Percentiles rank a stretch among this genome's conserved stretches.
Conservation (phyloP, 30 jellyfish, hydroid and myxozoan species). For the Hydractinia symbiolongicarpus region DNA sequence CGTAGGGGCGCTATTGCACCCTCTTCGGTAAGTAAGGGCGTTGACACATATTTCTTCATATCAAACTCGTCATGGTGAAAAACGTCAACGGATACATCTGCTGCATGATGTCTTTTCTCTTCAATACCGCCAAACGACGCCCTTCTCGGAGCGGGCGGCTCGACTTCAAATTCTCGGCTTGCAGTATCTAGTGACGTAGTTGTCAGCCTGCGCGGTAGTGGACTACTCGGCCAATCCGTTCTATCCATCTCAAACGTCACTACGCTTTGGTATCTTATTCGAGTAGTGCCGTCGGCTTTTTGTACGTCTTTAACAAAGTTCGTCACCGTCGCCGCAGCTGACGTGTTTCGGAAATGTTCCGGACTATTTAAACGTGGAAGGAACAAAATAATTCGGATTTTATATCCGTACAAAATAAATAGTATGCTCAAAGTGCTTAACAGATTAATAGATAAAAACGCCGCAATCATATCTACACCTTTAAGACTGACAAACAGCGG, state of each 20-base stretch:
- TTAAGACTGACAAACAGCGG: conserved; percentile 61
- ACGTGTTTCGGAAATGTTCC: conserved; percentile 23
- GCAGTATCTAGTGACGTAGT: background rate
- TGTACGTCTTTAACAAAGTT: conserved; percentile 3
- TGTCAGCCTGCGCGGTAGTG: background rate
- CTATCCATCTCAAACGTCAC: conserved; percentile 1
- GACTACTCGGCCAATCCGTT: background rate
- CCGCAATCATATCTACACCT: conserved; percentile 13
- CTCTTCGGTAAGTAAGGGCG: conserved; percentile 2
- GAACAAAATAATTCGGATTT: conserved; percentile 46
- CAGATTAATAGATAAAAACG: conserved; percentile 34
- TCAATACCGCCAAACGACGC: conserved; percentile 9
- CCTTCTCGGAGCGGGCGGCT: background rate
- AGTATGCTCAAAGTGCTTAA: conserved; percentile 31
- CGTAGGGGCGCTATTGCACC: background rate
- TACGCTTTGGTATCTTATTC: conserved; percentile 4
- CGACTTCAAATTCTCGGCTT: background rate
- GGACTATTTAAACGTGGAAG: conserved; percentile 48
- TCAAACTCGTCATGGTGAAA: background rate
- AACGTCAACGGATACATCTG: background rate
- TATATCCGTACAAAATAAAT: conserved; percentile 37
- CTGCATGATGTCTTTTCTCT: background rate
- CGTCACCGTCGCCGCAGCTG: conserved; percentile 1
- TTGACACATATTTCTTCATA: background rate
- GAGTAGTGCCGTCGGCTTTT: background rate